Percentiles rank a stretch among this genome's conserved stretches.
Conservation (phyloP, 53 echinoderm and acorn worm genomes). For the Stichopus horrens region DNA sequence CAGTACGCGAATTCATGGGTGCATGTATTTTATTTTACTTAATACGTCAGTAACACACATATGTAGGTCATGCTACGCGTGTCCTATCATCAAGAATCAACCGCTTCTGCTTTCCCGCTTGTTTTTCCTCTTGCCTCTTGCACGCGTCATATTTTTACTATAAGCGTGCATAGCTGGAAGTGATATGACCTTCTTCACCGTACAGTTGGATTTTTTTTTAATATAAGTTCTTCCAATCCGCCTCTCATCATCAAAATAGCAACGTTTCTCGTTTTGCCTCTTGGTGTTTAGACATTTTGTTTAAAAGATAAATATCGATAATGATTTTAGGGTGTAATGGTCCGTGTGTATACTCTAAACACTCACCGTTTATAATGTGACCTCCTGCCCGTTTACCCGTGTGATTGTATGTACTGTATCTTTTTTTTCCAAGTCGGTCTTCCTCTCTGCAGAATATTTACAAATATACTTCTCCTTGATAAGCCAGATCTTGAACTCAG, state of each 20-base stretch:
- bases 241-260: neutral
- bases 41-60: neutral
- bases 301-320: too few species aligned
- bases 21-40: neutral
- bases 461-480: too few species aligned
- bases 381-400: too few species aligned
- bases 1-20: neutral
- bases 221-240: neutral
- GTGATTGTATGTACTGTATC: too few species aligned
- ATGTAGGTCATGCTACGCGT: neutral
- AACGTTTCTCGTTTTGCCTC: too few species aligned
- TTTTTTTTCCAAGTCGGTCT: too few species aligned
- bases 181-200: neutral
- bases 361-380: too few species aligned
- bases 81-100: neutral
- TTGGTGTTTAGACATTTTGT: too few species aligned
- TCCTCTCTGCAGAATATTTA: too few species aligned
- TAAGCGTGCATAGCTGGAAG: neutral
- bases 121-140: neutral
- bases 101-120: neutral
- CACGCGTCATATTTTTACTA: neutral
- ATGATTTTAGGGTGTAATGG: too few species aligned
- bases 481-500: too few species aligned
- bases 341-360: too few species aligned
- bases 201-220: neutral